phyloP scores from a whole-genome alignment of 1,140 invertebrate genomes.

The Drosophila sucinea region DNA sequence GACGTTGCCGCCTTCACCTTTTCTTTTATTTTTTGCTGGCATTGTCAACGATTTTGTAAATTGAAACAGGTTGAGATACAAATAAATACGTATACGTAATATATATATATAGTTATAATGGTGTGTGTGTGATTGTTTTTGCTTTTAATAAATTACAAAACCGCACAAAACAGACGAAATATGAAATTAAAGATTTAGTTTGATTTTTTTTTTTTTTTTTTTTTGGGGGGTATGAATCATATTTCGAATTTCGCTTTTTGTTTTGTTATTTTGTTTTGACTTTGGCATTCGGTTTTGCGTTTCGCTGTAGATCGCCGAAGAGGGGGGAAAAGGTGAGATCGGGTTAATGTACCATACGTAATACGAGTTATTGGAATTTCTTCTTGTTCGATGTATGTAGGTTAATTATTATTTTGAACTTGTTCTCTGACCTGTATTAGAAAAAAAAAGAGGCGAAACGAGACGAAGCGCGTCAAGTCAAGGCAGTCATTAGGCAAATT shows the following conservation, averaged over 20 bases:
- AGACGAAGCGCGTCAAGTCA: slow-evolving; percentile 7
- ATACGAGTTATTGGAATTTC: slow-evolving; percentile 42
- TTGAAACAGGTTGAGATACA: slow-evolving; percentile 11
- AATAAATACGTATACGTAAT: slow-evolving; percentile 7
- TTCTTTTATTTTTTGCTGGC: neutral
- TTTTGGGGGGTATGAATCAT: slow-evolving; percentile 60
- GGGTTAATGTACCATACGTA: slow-evolving; percentile 72
- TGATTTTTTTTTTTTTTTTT: neutral
- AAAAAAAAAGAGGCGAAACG: slow-evolving; percentile 16
- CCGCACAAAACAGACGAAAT: slow-evolving; percentile 31
- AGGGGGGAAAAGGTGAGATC: neutral
- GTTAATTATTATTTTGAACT: slow-evolving; percentile 64
- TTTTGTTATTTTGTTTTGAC: slow-evolving; percentile 63
- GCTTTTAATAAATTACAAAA: slow-evolving; percentile 63
- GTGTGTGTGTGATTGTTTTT: slow-evolving; percentile 23
- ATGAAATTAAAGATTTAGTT: slow-evolving; percentile 49
- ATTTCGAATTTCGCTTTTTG: slow-evolving; percentile 65
- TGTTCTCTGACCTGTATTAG: slow-evolving; percentile 13
- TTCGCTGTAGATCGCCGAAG: slow-evolving; percentile 3
- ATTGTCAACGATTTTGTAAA: slow-evolving; percentile 14
- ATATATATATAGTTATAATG: slow-evolving; percentile 48
- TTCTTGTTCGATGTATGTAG: slow-evolving; percentile 46
- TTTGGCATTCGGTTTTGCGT: slow-evolving; percentile 48
- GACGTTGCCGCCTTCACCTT: slow-evolving; percentile 12
- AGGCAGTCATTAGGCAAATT: slow-evolving; percentile 63